Conservation (phyloP, 2,888 invertebrate species). For the Girardia tigrina region DNA sequence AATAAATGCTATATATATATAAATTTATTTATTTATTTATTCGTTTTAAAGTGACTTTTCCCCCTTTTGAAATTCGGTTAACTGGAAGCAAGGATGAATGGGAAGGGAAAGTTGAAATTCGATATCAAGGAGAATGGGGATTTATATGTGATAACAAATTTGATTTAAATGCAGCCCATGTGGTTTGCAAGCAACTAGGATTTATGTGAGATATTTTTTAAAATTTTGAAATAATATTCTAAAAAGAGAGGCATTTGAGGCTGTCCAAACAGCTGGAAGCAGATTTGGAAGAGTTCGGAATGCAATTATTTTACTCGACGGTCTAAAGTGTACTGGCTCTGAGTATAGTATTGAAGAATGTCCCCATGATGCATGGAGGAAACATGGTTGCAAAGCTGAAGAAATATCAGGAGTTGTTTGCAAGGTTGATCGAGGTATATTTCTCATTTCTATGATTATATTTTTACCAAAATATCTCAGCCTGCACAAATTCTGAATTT, state of each 20-base stretch:
- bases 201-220: conserved; percentile 28
- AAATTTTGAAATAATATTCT: neutral
- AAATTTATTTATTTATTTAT: too few species aligned
- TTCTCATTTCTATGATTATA: neutral
- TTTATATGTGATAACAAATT: conserved; percentile 34
- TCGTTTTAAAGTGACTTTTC: neutral
- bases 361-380: conserved; percentile 61
- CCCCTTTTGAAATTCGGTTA: conserved; percentile 25
- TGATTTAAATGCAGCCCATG: conserved; percentile 25
- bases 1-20: too few species aligned
- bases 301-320: conserved; percentile 59
- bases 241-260: neutral
- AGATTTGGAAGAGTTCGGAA: conserved; percentile 43
- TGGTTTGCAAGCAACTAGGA: conserved; percentile 37
- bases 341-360: conserved; percentile 60
- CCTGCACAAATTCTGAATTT: conserved; percentile 28
- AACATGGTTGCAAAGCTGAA: conserved; percentile 58
- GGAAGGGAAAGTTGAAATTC: conserved; percentile 34
- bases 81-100: conserved; percentile 20
- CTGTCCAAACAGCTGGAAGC: neutral
- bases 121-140: conserved; percentile 36
- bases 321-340: conserved; percentile 60
- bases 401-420: conserved; percentile 49
- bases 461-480: neutral
- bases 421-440: conserved; percentile 36